These are phyloP conservation scores for Cryptotis parvus DNA, from an alignment of 2,113 vertebrate genomes.

Conservation along the genomic window DNA sequence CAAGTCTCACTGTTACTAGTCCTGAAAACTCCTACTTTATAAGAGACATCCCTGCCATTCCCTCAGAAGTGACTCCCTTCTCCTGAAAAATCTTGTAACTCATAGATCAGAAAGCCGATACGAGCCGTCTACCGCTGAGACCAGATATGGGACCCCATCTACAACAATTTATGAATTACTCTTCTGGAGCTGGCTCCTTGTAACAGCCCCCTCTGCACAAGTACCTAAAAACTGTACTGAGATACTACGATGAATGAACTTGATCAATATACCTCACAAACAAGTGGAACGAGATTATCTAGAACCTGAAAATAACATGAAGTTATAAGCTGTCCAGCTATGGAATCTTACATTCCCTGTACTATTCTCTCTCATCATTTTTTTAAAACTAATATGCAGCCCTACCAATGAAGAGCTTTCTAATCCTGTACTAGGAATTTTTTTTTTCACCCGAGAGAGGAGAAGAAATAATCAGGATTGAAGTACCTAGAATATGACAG, in stretches of 20 bases:
- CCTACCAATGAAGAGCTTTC: not conserved
- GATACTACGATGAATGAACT: not conserved
- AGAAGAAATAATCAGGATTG: conserved; percentile 45
- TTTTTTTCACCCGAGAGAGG: conserved; percentile 33
- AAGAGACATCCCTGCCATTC: not conserved
- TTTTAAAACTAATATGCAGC: not conserved
- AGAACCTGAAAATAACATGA: conserved; percentile 30
- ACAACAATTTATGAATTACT: conserved; percentile 16
- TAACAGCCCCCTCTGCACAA: not conserved
- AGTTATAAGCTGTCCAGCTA: not conserved
- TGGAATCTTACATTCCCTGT: not conserved
- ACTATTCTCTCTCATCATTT: not conserved
- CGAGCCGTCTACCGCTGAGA: not conserved
- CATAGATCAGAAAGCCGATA: not conserved
- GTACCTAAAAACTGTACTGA: not conserved
- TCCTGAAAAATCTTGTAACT: not conserved
- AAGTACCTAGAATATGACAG: conserved; percentile 44
- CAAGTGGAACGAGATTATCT: conserved; percentile 16
- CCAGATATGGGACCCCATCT: not conserved
- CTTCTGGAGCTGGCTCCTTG: not conserved
- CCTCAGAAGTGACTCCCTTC: not conserved
- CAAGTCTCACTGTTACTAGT: not conserved
- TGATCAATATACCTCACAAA: conserved; percentile 13
- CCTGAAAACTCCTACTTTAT: not conserved
- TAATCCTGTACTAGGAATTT: conserved; percentile 39